Conservation (phyloP, 35 echinoderm and acorn worm genomes). For the Eucidaris tribuloides region DNA sequence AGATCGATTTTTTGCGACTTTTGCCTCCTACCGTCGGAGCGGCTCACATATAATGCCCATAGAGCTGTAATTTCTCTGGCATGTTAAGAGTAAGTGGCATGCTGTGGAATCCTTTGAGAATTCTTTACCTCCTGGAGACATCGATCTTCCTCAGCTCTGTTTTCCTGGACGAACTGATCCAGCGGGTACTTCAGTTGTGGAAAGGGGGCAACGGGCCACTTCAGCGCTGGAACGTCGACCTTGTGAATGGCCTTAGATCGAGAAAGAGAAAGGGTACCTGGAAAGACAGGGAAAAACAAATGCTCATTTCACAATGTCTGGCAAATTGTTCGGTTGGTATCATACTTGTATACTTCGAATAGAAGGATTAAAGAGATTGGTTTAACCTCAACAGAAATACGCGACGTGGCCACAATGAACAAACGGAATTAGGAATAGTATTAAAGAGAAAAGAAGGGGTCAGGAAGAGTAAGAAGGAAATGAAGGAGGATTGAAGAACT, state of each 20-base stretch:
- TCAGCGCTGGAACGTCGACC: conserved; percentile 66
- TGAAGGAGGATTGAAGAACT: too few relatives aligned
- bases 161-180: conserved; percentile 56
- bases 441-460: background rate
- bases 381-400: background rate
- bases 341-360: background rate
- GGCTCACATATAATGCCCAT: too few relatives aligned
- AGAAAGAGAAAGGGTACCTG: conserved; percentile 60
- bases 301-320: background rate
- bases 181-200: conserved; percentile 72
- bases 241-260: conserved; percentile 73
- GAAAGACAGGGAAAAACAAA: background rate
- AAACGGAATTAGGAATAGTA: background rate
- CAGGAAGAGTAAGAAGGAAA: background rate
- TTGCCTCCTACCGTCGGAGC: too few relatives aligned
- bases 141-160: conserved; percentile 69
- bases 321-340: background rate
- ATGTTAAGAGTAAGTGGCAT: too few relatives aligned
- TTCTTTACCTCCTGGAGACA: conserved; percentile 65
- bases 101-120: too few relatives aligned
- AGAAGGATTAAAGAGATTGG: background rate
- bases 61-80: too few relatives aligned
- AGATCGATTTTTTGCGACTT: too few relatives aligned
- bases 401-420: background rate
- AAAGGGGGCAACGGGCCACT: conserved; percentile 72